Evolutionary conservation across 1,140 invertebrate genomes (phyloP), one percentile per base, ranked within the genome.

Genomic region (Papilio xuthus): DNA sequence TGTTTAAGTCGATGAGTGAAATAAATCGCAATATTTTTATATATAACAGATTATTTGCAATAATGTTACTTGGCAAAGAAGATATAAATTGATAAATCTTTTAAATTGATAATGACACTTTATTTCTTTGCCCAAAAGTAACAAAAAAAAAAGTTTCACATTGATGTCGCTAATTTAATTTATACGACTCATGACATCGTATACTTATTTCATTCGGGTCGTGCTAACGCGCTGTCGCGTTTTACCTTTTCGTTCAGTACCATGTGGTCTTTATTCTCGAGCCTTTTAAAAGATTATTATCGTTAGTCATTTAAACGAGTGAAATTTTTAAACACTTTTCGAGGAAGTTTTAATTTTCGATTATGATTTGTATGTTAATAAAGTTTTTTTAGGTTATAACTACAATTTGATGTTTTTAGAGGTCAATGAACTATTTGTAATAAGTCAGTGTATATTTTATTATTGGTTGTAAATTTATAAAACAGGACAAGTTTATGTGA

Each of bases 111-210:
- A 73, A 60, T 44, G 71, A 80, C 80, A 77, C 72, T 81, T 81
- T 73, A 71, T 37, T 60, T 56, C 70, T 76, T 73, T 75, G 69
- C 77, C 77, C 78, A 70, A 73, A 73, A 60, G 70, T 72, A 20
- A 74, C 72, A 41, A 78, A 81, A 78, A 81, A 78, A 81, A 80
- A 60, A 78, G 50, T 20, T 75, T 81, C 70, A 72, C 79, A 73
- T 84, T 79, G 82, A 85, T 83, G 83, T 79, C 78, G 77, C 80
- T 85, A 83, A 85, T 85, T 85, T 84, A 85, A 85, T 86, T 86
- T 84, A 84, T 82, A 85, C 79, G 78, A 83, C 67, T 82, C 78
- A 75, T 78, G 79, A 82, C 79, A 80, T 76, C 77, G 80, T 41
- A 32, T 79, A 53, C 4, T 41, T 80, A 79, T 76, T 79, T 77